Percentiles rank a stretch among this genome's conserved stretches.
phyloP scores from a whole-genome alignment of 2,888 invertebrate genomes.

The Rhorus exstirpatorius region DNA sequence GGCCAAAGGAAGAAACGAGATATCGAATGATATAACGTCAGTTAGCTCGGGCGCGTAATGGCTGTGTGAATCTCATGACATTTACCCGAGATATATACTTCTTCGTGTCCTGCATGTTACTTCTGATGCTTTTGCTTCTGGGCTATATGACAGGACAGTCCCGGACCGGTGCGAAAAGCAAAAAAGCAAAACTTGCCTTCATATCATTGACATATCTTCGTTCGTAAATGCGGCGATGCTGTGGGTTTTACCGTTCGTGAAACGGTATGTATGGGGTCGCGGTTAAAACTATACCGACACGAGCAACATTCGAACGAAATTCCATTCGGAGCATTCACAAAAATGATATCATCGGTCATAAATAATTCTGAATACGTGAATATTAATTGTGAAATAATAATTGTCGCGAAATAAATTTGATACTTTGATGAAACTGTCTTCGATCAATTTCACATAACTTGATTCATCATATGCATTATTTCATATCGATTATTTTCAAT shows the following conservation, averaged over 20 bases:
- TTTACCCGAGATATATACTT: constrained; percentile 76
- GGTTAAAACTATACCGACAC: background rate
- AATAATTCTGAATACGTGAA: background rate
- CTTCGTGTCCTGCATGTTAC: constrained; percentile 61
- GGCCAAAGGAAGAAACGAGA: constrained; percentile 54
- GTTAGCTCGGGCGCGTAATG: constrained; percentile 75
- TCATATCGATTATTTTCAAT: too few relatives aligned
- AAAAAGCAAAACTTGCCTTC: constrained; percentile 42
- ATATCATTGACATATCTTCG: constrained; percentile 35
- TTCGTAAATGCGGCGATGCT: constrained; percentile 2
- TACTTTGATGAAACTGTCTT: background rate
- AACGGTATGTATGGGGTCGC: background rate
- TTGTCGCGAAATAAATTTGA: background rate
- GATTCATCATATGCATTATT: too few relatives aligned
- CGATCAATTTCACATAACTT: too few relatives aligned
- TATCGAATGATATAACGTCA: constrained; percentile 73
- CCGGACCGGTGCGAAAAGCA: constrained; percentile 26
- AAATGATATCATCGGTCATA: background rate
- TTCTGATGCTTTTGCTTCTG: constrained; percentile 51
- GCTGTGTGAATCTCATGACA: constrained; percentile 84
- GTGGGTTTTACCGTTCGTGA: background rate
- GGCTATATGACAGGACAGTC: constrained; percentile 29
- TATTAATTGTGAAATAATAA: background rate
- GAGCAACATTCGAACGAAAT: background rate
- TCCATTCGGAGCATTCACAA: background rate